Conservation (phyloP, 2,113 vertebrate genomes). For the Platysternon megacephalum region DNA sequence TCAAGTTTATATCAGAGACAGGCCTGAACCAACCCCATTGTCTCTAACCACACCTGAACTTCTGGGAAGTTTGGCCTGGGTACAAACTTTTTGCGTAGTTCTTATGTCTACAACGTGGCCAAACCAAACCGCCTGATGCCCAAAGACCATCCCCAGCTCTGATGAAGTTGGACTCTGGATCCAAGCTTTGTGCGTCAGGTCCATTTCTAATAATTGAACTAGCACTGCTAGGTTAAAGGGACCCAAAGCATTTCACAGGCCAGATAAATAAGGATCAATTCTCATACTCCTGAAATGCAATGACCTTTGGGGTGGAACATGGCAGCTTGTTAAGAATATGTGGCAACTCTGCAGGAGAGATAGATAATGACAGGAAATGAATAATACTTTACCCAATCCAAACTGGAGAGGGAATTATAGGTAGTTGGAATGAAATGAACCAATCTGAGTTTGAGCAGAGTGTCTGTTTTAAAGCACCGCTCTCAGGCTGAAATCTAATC, state of each 20-base stretch:
- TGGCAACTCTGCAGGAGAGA: background rate
- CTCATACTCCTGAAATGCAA: background rate
- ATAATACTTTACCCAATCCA: background rate
- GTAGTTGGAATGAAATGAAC: background rate
- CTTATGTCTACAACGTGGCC: background rate
- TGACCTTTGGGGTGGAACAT: background rate
- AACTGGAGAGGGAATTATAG: rapidly evolving
- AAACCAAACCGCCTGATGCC: background rate
- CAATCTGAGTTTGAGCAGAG: background rate
- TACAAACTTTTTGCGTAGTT: background rate
- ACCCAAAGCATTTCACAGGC: background rate
- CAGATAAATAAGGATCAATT: background rate
- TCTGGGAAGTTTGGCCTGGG: background rate
- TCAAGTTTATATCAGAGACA: background rate
- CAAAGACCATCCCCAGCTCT: background rate
- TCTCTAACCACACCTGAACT: background rate
- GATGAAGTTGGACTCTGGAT: background rate
- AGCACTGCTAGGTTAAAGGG: background rate
- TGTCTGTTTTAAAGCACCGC: background rate
- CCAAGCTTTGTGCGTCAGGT: background rate
- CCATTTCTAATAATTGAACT: background rate
- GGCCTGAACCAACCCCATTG: background rate
- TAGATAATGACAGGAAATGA: background rate
- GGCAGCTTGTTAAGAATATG: background rate
- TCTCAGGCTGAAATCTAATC: background rate